Base-by-base conservation (phyloP, 35 echinoderm and acorn worm genomes). In the Apostichopus japonicus region DNA sequence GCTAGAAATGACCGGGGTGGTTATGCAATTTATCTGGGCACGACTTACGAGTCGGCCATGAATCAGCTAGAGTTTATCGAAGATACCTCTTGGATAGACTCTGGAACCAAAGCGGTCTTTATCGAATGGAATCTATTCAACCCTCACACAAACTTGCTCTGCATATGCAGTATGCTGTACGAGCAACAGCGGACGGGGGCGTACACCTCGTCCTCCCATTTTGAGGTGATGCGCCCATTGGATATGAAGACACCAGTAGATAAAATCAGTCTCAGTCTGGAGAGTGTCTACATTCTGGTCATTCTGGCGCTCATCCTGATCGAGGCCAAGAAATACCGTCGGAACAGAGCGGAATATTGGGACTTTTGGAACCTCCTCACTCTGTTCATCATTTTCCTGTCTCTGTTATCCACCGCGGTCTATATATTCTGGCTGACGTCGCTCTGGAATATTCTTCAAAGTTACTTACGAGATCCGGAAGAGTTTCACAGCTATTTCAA, bases 101-200 rank as follows among this genome's bases (percentile, higher is more conserved):
- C 88, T 10, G 51, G 92, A 13, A 99, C 97, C 2, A 58, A 87
- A 77, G 97, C 93, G 6, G 16, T 99, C 1, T 96, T 93, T 61
- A 86, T 96, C 6, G 97, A 99, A 72, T 99, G 95, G 95, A 96
- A 90, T 53, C 44, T 96, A 15, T 99, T 94, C 92, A 99, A 96
- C 80, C 87, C 92, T 23, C 80, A 99, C 57, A 91, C 78, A 10
- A 96, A 93, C 57, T 87, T 99, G n/a, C 86, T 99, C 56, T 93
- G 95, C 33, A 87, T 93, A 6, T 92, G 91, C 52, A 95, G 95
- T 16, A 53, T 95, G 6, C 22, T 99, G 5, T 95, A 95, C 90
- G 95, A 96, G 24, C 86, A 82, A 3, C 80, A 72, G 22, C 83
- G 53, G 6, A 95, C 92, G 6, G 95, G 95, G 8, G 79, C 15